phyloP scores from a whole-genome alignment of 2,797 vertebrate genomes.

The Hirundo rustica region DNA sequence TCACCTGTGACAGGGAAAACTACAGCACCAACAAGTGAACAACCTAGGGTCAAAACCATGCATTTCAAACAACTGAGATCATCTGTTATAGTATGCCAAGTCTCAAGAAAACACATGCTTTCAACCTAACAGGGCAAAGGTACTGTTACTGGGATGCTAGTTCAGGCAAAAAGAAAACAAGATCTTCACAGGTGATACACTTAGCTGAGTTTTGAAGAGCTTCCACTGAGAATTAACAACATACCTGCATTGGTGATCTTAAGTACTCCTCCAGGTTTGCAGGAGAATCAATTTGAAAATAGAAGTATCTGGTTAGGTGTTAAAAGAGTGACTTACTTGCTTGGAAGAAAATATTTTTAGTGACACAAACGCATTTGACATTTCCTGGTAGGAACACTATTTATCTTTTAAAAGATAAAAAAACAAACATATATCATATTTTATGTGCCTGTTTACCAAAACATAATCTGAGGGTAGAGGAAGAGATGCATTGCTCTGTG shows the following conservation, averaged over 20 bases:
- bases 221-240: neutral
- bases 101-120: neutral
- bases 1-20: neutral
- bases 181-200: neutral
- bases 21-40: neutral
- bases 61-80: neutral
- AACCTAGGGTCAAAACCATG: neutral
- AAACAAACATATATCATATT: constrained; percentile 1
- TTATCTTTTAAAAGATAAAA: constrained; percentile 28
- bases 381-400: neutral
- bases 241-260: neutral
- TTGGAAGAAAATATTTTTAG: neutral
- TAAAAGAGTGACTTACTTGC: neutral
- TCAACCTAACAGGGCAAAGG: neutral
- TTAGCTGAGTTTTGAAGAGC: neutral
- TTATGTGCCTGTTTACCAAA: constrained; percentile 22
- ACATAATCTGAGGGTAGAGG: neutral
- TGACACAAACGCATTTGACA: neutral
- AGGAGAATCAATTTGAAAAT: neutral
- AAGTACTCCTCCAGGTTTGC: neutral
- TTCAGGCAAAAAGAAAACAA: neutral
- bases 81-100: neutral
- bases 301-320: neutral
- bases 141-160: neutral
- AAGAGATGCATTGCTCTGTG: neutral